Evolutionary conservation across 1,140 invertebrate species (phyloP), one percentile per base, ranked within the genome.

Genomic region (Andrena cerasifolii): DNA sequence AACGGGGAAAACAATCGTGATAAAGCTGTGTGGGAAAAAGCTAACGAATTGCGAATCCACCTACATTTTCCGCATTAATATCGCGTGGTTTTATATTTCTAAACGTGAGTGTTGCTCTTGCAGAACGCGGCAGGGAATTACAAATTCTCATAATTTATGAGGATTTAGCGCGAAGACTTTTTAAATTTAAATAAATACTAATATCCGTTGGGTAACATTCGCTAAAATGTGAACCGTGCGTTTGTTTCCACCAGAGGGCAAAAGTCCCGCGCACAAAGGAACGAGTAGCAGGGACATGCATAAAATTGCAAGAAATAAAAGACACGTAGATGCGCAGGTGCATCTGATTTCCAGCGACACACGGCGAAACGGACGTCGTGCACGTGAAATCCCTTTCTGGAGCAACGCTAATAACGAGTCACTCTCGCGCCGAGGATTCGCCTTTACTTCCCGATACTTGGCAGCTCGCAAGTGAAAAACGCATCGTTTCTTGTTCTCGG

Each of bases 301-400:
- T 67, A 36, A 67, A 56, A 68, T 68, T 75, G 54, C 73, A 8
- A 33, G 73, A 49, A 76, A 76, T 68, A 68, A 76, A 76, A 59
- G 65, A 36, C 63, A 40, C 65, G 21, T 56, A 26, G 53, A n/a
- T 12, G 53, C 63, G 21, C 73, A 68, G 73, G 53, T 76, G 73
- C 53, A 47, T 49, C 53, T 68, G 73, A 76, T 76, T 16, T 58
- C 40, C 21, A 33, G 54, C 62, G 51, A 24, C 10, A 47, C 33
- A 56, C 31, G 26, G 18, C n/a, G 56, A 47, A 24, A n/a, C 18
- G 68, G 51, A 36, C 21, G 36, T 36, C 53, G 63, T 36, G 51
- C 24, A 66, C 40, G 63, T 36, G 73, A 49, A 68, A 49, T 49
- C 58, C 31, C 47, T 47, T 21, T 12, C 40, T 18, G 3, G 7